A percentile compares a stretch with the other conserved stretches of the same genome.
Conservation (phyloP, 2,113 vertebrate genomes). For the Nycticryphes semicollaris region DNA sequence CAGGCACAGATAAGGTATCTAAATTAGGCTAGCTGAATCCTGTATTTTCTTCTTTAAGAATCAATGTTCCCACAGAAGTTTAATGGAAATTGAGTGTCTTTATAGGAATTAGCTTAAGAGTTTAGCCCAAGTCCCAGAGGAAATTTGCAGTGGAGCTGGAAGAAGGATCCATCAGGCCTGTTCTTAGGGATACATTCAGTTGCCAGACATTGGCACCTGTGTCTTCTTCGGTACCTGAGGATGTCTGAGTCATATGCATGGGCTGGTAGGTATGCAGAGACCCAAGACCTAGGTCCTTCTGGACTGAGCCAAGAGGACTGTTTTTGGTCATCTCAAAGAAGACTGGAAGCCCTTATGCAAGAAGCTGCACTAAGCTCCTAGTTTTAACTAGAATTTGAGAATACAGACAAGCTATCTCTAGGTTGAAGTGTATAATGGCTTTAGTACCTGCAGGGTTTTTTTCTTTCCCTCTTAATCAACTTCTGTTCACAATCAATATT, state of each 20-base stretch:
- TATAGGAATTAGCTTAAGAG: neutral
- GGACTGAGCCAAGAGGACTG: too few relatives aligned
- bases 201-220: neutral
- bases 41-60: neutral
- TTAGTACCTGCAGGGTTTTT: neutral
- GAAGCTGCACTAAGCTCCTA: neutral
- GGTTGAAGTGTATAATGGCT: neutral
- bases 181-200: neutral
- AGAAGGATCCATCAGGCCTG: neutral
- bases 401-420: neutral
- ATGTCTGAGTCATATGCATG: neutral
- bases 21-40: neutral
- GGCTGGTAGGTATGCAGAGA: neutral
- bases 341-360: neutral
- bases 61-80: neutral
- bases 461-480: neutral
- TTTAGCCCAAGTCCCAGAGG: neutral
- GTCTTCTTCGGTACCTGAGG: neutral
- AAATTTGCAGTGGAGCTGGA: neutral
- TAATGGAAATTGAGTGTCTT: neutral
- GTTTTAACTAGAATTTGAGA: neutral
- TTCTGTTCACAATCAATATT: neutral
- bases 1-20: conserved; percentile 5
- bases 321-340: neutral
- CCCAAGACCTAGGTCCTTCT: too few relatives aligned